Percentiles rank a stretch among this genome's conserved stretches.
Conservation (phyloP, 2,113 vertebrate species). For the Pollimyrus isidori region DNA sequence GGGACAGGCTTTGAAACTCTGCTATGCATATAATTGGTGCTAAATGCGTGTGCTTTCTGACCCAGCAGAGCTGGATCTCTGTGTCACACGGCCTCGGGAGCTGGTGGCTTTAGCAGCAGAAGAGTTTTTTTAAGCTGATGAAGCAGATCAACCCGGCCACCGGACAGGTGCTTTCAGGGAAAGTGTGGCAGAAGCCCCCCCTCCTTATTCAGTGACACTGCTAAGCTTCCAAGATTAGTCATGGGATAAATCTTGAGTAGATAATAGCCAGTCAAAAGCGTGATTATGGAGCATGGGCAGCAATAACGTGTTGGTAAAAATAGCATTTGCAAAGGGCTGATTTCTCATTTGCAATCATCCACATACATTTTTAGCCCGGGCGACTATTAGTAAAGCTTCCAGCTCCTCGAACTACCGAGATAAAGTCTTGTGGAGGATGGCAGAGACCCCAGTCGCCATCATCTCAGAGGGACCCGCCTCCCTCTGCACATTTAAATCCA, state of each 20-base stretch:
- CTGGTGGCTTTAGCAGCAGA: background rate
- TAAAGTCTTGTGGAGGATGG: background rate
- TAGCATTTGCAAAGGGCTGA: background rate
- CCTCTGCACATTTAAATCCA: background rate
- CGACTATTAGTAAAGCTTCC: background rate
- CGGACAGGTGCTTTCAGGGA: background rate
- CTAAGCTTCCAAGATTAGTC: slow-evolving; percentile 10
- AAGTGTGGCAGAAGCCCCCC: background rate
- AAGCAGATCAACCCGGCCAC: background rate
- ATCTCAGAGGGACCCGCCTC: background rate
- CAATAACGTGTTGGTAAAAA: background rate
- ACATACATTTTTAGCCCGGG: background rate
- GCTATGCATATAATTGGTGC: background rate
- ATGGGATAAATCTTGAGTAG: slow-evolving; percentile 5
- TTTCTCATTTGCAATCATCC: background rate
- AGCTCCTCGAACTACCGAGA: background rate
- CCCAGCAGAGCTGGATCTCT: background rate
- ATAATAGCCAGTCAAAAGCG: slow-evolving; percentile 9
- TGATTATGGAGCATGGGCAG: background rate
- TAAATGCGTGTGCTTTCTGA: background rate
- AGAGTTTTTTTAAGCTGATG: background rate
- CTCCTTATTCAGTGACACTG: background rate
- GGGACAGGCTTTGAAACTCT: background rate
- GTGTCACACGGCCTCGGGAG: background rate
- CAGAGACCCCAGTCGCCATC: background rate